Conservation (phyloP, 2,888 invertebrate genomes). For the Cremastinae sp. region DNA sequence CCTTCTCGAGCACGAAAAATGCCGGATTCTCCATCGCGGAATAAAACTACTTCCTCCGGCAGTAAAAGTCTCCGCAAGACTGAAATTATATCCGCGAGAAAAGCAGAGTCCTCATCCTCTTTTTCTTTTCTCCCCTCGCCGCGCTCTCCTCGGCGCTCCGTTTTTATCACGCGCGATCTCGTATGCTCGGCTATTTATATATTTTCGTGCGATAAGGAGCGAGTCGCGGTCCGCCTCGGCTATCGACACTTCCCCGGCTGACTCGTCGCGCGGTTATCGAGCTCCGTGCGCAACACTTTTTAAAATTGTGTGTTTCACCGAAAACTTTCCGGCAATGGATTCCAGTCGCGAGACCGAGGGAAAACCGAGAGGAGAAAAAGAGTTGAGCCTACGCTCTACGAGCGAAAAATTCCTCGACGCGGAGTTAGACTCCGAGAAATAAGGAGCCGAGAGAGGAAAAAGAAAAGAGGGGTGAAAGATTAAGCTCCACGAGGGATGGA, state of each 20-base stretch:
- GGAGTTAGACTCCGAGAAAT: background rate
- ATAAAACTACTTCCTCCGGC: slow-evolving; percentile 40
- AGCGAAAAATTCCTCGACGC: slow-evolving; percentile 13
- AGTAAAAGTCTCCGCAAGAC: slow-evolving; percentile 38
- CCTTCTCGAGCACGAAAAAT: slow-evolving; percentile 15
- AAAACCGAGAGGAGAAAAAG: background rate
- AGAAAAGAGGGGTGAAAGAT: background rate
- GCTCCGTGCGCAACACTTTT: slow-evolving; percentile 26
- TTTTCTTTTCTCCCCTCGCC: background rate
- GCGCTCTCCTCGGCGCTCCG: too few species aligned
- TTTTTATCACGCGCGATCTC: background rate
- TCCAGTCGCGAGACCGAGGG: too few species aligned
- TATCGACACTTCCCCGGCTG: slow-evolving; percentile 36
- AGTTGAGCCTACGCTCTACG: background rate
- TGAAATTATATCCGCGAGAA: slow-evolving; percentile 50
- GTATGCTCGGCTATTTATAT: slow-evolving; percentile 7
- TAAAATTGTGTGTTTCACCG: slow-evolving; percentile 19
- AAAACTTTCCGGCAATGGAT: slow-evolving; percentile 23
- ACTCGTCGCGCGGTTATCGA: slow-evolving; percentile 24
- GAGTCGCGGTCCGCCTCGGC: slow-evolving; percentile 9
- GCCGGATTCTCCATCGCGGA: slow-evolving; percentile 40
- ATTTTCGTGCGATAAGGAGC: slow-evolving; percentile 24
- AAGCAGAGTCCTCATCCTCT: slow-evolving; percentile 3
- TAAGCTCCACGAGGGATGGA: slow-evolving; percentile 4
- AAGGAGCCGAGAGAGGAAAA: slow-evolving; percentile 2